Evolutionary conservation across 2,888 invertebrate genomes (phyloP), one percentile per base, ranked within the genome.

Genomic region (Drosophila parthenogenetica): DNA sequence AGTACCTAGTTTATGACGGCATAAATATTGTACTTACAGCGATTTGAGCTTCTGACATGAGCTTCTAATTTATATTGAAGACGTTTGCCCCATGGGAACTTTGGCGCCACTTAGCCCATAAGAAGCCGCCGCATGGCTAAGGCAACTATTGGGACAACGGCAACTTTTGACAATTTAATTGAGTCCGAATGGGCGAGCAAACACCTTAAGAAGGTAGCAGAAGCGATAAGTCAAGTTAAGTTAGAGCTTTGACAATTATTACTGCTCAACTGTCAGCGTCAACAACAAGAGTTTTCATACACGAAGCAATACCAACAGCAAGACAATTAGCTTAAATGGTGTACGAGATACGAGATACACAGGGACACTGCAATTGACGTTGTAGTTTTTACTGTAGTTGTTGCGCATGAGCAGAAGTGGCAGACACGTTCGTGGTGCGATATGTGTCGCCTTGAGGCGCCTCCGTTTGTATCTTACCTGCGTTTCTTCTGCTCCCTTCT

Each of bases 201-300:
- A 66, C 69, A 70, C 64, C 85, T 72, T 17, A 75, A 64, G 64
- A 51, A 60, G 69, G 53, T 54, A 35, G 50, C 61, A 58, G 60
- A 37, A 17, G 53, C 81, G 68, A 83, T 87, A 85, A 81, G 89
- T 88, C 84, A 85, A 69, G 69, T 73, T 68, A 75, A 85, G 85
- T 87, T 85, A 76, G 49, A 71, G 85, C 85, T 89, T 87, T 87
- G 85, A 86, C 85, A 89, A 89, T 86, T 86, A 86, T 86, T 85
- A 86, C 89, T 77, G 87, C 85, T 77, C 66, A 79, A 71, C 89
- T 86, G 89, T 89, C 85, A 86, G 73, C 64, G 67, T 61, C 73
- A 61, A 59, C 60, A 72, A 50, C 58, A 55, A 50, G 53, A 73
- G 25, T 65, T 60, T 46, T 68, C 54, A 77, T 61, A 67, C 60